Evolutionary conservation across 2,113 vertebrate species (phyloP).

Genomic region (Oceanodroma tethys): DNA sequence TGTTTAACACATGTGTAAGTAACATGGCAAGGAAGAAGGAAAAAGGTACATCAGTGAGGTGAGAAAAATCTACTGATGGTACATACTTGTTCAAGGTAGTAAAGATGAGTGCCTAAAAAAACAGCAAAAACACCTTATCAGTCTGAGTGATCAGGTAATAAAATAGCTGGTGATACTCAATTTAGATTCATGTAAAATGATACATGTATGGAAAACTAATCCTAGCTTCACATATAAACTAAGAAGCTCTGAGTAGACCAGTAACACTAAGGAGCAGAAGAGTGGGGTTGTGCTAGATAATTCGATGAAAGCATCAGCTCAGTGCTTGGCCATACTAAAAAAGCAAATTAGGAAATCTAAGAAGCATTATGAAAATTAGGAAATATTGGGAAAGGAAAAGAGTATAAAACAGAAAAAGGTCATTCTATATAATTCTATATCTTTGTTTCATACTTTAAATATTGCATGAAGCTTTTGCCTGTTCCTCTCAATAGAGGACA

Average conservation of each 20-base stretch:
- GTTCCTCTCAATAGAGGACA: neutral
- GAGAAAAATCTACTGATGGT: neutral
- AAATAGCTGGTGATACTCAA: neutral
- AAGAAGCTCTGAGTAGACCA: neutral
- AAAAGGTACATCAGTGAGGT: neutral
- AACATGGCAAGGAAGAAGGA: neutral
- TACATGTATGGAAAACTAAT: neutral
- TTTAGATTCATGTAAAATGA: neutral
- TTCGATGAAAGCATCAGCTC: neutral
- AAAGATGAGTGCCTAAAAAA: neutral
- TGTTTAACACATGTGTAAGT: neutral
- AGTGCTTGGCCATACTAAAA: neutral
- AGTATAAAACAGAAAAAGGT: neutral
- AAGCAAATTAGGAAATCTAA: neutral
- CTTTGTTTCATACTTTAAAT: neutral
- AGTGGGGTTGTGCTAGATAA: neutral
- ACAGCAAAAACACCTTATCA: neutral
- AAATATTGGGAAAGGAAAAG: neutral
- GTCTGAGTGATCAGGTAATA: neutral
- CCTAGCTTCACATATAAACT: constrained; percentile 40
- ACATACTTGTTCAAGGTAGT: neutral
- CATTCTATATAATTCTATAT: neutral
- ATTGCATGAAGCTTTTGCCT: neutral
- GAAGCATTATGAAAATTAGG: neutral
- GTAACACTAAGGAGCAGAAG: neutral